Percentiles rank a stretch among this genome's conserved stretches.
Evolutionary conservation across 2,113 vertebrate genomes (phyloP).

Genomic region (Prochilodus magdalenae): DNA sequence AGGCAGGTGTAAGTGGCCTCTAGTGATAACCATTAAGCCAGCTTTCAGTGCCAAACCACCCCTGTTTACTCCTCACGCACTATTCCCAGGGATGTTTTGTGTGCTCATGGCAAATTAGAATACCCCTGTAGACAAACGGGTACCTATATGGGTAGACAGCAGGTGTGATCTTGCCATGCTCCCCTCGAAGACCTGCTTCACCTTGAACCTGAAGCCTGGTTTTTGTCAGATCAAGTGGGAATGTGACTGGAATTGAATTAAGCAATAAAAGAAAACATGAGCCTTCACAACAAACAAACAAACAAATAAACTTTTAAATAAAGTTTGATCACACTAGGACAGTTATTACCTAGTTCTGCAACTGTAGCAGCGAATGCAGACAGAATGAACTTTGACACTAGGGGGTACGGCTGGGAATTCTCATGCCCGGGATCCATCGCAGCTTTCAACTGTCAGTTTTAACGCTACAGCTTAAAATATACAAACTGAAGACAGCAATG

Average conservation of each 20-base stretch:
- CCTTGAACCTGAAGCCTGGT: conserved; percentile 88
- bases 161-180: conserved; percentile 41
- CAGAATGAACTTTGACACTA: conserved; percentile 80
- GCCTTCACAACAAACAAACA: not conserved
- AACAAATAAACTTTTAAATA: not conserved
- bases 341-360: conserved; percentile 83
- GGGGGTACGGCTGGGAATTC: conserved; percentile 76
- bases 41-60: no score
- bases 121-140: conserved; percentile 80
- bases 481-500: not conserved
- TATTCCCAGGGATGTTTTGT: conserved; percentile 77
- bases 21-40: no score
- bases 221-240: conserved; percentile 87
- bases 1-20: conserved; percentile 83
- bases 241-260: conserved; percentile 76
- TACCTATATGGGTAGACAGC: no score
- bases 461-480: not conserved
- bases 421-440: conserved; percentile 58
- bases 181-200: conserved; percentile 71
- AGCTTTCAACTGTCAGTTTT: not conserved
- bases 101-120: conserved; percentile 84
- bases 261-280: not conserved
- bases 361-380: conserved; percentile 83
- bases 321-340: not conserved
- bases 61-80: conserved; percentile 82